phyloP scores from a whole-genome alignment of 2,797 vertebrate species.

The Ataeniobius toweri region DNA sequence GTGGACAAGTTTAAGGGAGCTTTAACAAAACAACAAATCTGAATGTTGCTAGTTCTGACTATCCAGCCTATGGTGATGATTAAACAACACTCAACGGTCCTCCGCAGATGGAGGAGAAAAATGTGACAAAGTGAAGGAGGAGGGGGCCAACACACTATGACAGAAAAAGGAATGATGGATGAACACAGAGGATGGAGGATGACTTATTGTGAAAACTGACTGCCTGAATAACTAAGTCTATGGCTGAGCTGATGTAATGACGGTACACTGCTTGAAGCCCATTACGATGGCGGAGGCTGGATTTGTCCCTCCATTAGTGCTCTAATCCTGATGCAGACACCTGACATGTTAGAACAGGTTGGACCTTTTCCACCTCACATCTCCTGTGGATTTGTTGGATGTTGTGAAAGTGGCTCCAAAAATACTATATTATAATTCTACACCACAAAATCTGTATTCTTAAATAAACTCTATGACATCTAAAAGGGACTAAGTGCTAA shows the following conservation, averaged over 20 bases:
- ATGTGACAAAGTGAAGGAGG: slow-evolving; percentile 56
- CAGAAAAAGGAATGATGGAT: slow-evolving; percentile 64
- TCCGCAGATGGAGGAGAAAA: slow-evolving; percentile 58
- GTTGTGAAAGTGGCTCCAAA: slow-evolving; percentile 5
- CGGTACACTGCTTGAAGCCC: slow-evolving; percentile 48
- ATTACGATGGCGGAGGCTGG: slow-evolving; percentile 56
- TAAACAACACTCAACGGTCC: slow-evolving; percentile 35
- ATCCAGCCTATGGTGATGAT: slow-evolving; percentile 38
- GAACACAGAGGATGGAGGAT: slow-evolving; percentile 42
- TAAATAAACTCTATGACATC: neutral
- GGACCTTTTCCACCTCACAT: slow-evolving; percentile 53
- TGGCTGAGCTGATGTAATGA: slow-evolving; percentile 48
- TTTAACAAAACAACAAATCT: slow-evolving; percentile 25
- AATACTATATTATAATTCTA: slow-evolving; percentile 11
- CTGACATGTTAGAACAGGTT: slow-evolving; percentile 68
- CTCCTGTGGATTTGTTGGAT: slow-evolving; percentile 38
- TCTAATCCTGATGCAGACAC: slow-evolving; percentile 63
- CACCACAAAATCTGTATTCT: slow-evolving; percentile 2
- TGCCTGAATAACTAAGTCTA: slow-evolving; percentile 50
- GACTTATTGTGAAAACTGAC: slow-evolving; percentile 55
- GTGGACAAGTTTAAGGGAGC: slow-evolving; percentile 4
- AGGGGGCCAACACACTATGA: slow-evolving; percentile 46
- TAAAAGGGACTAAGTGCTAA: slow-evolving; percentile 9
- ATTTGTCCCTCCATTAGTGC: slow-evolving; percentile 57
- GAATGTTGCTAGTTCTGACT: slow-evolving; percentile 33